Evolutionary conservation across 2,113 vertebrate genomes (phyloP).

Genomic region (Forbesichthys papilliferus): DNA sequence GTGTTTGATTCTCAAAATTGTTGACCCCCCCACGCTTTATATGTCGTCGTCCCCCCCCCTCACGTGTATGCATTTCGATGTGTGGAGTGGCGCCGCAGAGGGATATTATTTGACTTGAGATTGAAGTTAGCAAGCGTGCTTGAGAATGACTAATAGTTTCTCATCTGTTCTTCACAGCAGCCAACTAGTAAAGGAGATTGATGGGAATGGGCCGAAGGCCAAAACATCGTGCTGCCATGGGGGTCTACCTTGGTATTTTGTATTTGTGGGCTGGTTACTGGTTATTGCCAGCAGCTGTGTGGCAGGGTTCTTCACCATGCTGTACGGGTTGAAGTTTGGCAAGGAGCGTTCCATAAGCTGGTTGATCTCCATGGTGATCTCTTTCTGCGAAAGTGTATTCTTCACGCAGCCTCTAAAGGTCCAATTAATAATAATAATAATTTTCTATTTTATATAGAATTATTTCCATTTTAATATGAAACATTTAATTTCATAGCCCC

Average conservation of each 20-base stretch:
- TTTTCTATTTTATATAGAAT: too few relatives aligned
- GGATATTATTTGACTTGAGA: too few relatives aligned
- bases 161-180: conserved; percentile 13
- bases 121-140: too few relatives aligned
- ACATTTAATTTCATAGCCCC: background rate
- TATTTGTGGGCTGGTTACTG: conserved; percentile 87
- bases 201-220: conserved; percentile 31
- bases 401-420: conserved; percentile 91
- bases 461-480: too few relatives aligned
- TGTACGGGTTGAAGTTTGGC: conserved; percentile 88
- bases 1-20: too few relatives aligned
- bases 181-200: conserved; percentile 21
- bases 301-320: conserved; percentile 87
- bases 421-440: too few relatives aligned
- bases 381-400: conserved; percentile 89
- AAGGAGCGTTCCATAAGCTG: conserved; percentile 86
- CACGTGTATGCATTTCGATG: too few relatives aligned
- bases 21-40: too few relatives aligned
- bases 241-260: conserved; percentile 89
- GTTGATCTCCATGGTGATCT: conserved; percentile 88
- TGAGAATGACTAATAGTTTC: background rate
- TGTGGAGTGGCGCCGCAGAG: too few relatives aligned
- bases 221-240: conserved; percentile 53
- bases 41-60: too few relatives aligned
- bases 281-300: conserved; percentile 79